These are phyloP conservation scores for Toxonevra muliebris DNA, from an alignment of 2,888 invertebrate species.

Conservation along the genomic window DNA sequence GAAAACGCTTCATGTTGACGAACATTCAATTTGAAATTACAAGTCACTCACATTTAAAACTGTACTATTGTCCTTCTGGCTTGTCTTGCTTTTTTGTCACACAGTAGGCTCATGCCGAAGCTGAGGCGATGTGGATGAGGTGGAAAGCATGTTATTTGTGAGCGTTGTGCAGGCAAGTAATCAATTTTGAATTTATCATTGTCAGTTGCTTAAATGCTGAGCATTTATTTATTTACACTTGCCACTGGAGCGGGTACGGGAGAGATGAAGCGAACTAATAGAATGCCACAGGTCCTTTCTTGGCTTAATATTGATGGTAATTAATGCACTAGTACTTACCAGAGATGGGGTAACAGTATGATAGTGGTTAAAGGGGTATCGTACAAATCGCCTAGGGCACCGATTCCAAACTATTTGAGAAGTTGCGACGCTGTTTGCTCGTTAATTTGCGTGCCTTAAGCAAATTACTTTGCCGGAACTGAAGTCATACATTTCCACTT, in stretches of 20 bases:
- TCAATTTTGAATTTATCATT: constrained; percentile 43
- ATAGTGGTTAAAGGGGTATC: not conserved
- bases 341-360: constrained; percentile 2
- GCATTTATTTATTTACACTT: constrained; percentile 42
- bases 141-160: not conserved
- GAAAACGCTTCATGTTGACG: constrained; percentile 5
- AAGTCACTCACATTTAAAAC: not conserved
- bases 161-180: constrained; percentile 29
- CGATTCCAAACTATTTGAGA: not conserved
- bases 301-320: constrained; percentile 35
- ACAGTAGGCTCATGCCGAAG: too few relatives aligned
- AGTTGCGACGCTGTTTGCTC: not conserved
- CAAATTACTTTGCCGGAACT: constrained; percentile 28
- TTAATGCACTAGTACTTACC: constrained; percentile 36
- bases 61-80: too few relatives aligned
- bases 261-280: constrained; percentile 6
- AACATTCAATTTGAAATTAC: constrained; percentile 14
- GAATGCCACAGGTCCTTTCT: constrained; percentile 23
- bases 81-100: too few relatives aligned
- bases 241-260: constrained; percentile 9
- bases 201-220: constrained; percentile 40
- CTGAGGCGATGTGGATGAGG: too few relatives aligned
- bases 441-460: constrained; percentile 33
- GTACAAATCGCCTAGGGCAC: not conserved
- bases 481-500: constrained; percentile 14